Evolutionary conservation across 2,888 invertebrate species (phyloP), one percentile per base, ranked within the genome.

Genomic region (Aphelenchoides bicaudatus): DNA sequence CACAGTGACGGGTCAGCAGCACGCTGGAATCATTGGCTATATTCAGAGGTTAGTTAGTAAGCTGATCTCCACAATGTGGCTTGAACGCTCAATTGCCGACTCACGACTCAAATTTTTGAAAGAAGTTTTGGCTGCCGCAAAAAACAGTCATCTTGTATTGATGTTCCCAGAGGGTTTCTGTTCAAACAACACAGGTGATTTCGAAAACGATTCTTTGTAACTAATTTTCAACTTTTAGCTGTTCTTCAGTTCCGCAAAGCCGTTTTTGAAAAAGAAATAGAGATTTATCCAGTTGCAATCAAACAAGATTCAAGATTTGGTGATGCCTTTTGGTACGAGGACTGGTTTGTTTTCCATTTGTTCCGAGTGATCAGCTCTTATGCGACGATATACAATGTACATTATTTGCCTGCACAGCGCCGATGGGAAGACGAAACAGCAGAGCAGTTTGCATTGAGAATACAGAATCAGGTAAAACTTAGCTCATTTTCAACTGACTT

Each of bases 81-180:
- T 74, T 48, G 74, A 74, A 31, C 58, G 74, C 27, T 63, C 61
- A 21, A 63, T 61, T 46, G 49, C 61, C 21, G 66, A 71, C 39
- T 71, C 72, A 13, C 50, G 74, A 19, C 59, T 62, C 34, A 55
- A 62, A 23, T 74, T 74, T 39, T 56, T 65, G 21, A 31, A 61
- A 13, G 62, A 66, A 27, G 67, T 74, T 31, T 39, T 74, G 39
- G 62, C 65, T 30, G 67, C 56, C 13, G 74, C 71, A 16, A 70
- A 52, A 61, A 51, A 50, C 23, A 59, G 65, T 27, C 74, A 72
- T 2, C 74, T 74, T 16, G 70, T 74, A 27, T 48, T 74, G 2
- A 52, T 74, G 23, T 74, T 74, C 59, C 74, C 74, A 6, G 74
- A 74, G 56, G 72, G 72, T 29, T 72, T 66, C 51, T 72, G 72